Percentiles rank a stretch among this genome's conserved stretches.
Evolutionary conservation across 2,888 invertebrate species (phyloP).

Genomic region (Colostygia pectinataria): DNA sequence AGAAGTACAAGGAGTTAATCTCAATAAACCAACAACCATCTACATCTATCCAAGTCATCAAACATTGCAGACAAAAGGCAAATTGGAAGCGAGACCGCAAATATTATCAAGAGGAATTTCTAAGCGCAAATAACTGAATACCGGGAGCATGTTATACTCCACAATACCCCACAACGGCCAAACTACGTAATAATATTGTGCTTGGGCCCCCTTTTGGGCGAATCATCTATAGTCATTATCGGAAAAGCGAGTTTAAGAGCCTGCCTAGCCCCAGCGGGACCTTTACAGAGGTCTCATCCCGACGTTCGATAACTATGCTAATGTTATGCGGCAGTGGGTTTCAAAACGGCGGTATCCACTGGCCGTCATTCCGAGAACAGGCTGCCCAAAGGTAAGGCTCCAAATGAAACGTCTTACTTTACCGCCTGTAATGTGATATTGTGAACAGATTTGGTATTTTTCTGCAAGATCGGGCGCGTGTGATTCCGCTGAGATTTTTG

Average conservation of each 20-base stretch:
- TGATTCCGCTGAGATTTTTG: constrained; percentile 37
- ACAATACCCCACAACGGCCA: constrained; percentile 71
- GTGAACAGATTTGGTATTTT: constrained; percentile 55
- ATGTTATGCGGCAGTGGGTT: constrained; percentile 81
- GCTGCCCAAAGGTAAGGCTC: constrained; percentile 55
- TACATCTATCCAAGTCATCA: background rate
- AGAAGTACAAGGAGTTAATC: too few species aligned
- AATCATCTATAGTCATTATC: constrained; percentile 83
- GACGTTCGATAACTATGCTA: constrained; percentile 82
- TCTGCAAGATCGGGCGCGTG: constrained; percentile 38
- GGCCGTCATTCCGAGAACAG: constrained; percentile 61
- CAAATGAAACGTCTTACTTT: constrained; percentile 59
- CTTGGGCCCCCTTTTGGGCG: constrained; percentile 69
- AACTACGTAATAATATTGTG: constrained; percentile 80
- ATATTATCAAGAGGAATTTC: constrained; percentile 47
- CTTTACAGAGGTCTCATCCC: constrained; percentile 80
- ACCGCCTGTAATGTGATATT: constrained; percentile 51
- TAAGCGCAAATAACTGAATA: constrained; percentile 65
- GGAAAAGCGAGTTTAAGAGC: constrained; percentile 80
- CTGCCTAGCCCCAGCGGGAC: constrained; percentile 74
- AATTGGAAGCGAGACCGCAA: constrained; percentile 17
- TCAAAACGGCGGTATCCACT: constrained; percentile 68
- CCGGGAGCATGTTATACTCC: constrained; percentile 66
- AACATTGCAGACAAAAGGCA: background rate
- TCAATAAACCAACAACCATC: background rate